A percentile compares a stretch with the other conserved stretches of the same genome.
Conservation (phyloP, 1,140 invertebrate species). For the Gerris buenoi region DNA sequence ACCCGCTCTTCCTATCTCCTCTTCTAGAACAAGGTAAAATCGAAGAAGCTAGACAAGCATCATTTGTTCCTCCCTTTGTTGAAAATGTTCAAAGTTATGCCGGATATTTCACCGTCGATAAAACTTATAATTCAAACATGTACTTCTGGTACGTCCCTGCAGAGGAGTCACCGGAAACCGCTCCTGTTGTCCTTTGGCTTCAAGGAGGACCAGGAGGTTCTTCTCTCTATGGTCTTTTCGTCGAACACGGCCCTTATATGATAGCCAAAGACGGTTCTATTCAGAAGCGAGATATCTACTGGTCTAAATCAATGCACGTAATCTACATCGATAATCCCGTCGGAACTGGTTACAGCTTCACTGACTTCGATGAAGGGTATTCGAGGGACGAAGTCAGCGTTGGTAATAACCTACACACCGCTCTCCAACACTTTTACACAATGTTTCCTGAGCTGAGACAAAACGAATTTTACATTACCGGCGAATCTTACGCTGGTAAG, state of each 20-base stretch:
- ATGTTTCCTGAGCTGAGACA: conserved; percentile 47
- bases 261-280: too few relatives aligned
- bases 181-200: not conserved
- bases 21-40: conserved; percentile 7
- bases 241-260: conserved; percentile 46
- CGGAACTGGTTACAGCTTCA: conserved; percentile 28
- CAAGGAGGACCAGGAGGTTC: too few relatives aligned
- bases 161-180: not conserved
- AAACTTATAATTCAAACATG: not conserved
- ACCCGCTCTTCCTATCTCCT: conserved; percentile 10
- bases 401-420: conserved; percentile 13
- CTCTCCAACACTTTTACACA: too few relatives aligned
- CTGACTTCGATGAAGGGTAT: conserved; percentile 39
- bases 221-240: conserved; percentile 56
- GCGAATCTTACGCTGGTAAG: too few relatives aligned
- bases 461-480: conserved; percentile 60
- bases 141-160: not conserved
- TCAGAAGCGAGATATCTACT: conserved; percentile 13
- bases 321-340: too few relatives aligned
- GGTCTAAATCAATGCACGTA: conserved; percentile 15
- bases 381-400: conserved; percentile 44
- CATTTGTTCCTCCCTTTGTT: conserved; percentile 4
- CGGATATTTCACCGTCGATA: not conserved
- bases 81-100: conserved; percentile 26
- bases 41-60: conserved; percentile 2